Evolutionary conservation across 2,113 vertebrate genomes (phyloP).

Genomic region (Albula glossodonta): DNA sequence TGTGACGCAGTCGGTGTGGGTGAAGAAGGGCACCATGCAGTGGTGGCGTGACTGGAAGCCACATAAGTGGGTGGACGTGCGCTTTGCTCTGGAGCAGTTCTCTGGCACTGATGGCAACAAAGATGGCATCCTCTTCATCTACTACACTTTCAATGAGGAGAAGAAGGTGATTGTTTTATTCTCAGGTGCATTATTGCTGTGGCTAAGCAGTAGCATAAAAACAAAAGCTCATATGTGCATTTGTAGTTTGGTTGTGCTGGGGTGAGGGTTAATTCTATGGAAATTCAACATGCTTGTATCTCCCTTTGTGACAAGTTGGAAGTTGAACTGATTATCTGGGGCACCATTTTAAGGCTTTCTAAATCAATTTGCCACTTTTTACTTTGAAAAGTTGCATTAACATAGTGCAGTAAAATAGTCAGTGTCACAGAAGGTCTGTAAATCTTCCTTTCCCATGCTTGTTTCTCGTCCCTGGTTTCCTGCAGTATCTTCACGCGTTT

Average conservation of each 20-base stretch:
- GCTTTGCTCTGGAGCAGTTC: conserved; percentile 92
- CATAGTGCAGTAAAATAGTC: not conserved
- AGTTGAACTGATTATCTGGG: too few relatives aligned
- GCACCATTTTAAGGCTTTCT: not conserved
- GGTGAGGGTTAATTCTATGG: too few relatives aligned
- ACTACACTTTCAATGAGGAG: conserved; percentile 88
- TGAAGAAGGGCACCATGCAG: conserved; percentile 91
- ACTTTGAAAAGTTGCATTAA: not conserved
- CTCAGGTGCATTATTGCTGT: not conserved
- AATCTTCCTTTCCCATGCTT: not conserved
- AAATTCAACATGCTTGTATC: not conserved
- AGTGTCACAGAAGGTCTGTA: not conserved
- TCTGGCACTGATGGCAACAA: conserved; percentile 82
- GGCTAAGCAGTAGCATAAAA: not conserved
- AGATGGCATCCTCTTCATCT: conserved; percentile 94
- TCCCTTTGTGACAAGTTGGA: not conserved
- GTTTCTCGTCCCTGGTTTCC: conserved; percentile 25
- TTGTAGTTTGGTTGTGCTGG: not conserved
- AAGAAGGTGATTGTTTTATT: conserved; percentile 81
- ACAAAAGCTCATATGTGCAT: not conserved
- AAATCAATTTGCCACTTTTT: not conserved
- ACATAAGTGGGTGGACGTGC: conserved; percentile 89
- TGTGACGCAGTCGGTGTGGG: conserved; percentile 86
- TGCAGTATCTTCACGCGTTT: conserved; percentile 92
- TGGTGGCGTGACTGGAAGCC: conserved; percentile 98